Percentiles rank a stretch among this genome's conserved stretches.
phyloP scores from a whole-genome alignment of 2,113 vertebrate genomes.

The Strix aluco region DNA sequence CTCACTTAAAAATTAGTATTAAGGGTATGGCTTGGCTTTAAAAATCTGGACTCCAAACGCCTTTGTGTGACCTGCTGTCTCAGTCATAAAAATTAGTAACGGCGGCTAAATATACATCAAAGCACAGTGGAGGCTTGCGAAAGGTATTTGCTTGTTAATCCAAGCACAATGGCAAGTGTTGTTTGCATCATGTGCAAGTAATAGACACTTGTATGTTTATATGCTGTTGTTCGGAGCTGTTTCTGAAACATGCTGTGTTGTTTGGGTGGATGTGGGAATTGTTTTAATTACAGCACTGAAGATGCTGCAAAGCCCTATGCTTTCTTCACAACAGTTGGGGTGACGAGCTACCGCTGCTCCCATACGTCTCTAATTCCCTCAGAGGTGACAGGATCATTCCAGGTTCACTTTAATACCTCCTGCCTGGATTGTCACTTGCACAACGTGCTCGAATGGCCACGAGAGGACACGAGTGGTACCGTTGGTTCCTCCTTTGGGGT shows the following conservation, averaged over 20 bases:
- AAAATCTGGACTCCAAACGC: background rate
- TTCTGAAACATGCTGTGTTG: background rate
- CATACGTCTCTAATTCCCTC: accelerated
- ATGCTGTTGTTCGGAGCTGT: background rate
- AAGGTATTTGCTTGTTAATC: constrained; percentile 2
- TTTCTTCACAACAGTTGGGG: background rate
- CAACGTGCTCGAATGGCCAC: accelerated
- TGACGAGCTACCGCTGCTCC: background rate
- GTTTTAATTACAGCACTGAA: background rate
- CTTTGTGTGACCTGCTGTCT: background rate
- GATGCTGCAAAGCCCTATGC: background rate
- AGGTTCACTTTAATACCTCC: background rate
- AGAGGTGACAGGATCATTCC: background rate
- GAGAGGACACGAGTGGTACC: no score
- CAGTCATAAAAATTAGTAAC: background rate
- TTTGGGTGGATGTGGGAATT: background rate
- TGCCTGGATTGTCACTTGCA: background rate
- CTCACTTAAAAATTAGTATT: background rate
- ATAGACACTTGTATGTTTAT: background rate
- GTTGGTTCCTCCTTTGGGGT: background rate
- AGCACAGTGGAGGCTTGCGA: background rate
- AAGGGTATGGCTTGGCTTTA: background rate
- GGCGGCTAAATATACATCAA: background rate
- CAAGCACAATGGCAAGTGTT: background rate
- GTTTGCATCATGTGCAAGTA: background rate